A percentile compares a stretch with the other conserved stretches of the same genome.
Evolutionary conservation across 1,140 invertebrate species (phyloP).

Genomic region (Diabrotica undecimpunctata): DNA sequence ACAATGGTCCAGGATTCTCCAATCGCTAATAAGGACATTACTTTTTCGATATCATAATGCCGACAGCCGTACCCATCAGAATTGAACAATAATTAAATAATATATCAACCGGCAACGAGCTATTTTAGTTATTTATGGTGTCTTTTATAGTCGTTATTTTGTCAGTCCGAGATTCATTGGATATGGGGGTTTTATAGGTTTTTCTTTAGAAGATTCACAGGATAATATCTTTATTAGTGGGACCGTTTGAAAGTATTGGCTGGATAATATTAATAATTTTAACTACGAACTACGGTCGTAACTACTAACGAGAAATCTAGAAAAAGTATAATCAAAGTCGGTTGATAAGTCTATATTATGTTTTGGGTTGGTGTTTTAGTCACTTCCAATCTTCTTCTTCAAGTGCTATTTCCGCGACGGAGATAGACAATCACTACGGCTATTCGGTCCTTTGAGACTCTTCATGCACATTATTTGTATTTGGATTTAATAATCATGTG

Average conservation of each 20-base stretch:
- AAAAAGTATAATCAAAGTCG: too few relatives aligned
- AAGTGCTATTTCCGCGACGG: not conserved
- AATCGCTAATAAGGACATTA: slow-evolving; percentile 4
- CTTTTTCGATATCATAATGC: slow-evolving; percentile 16
- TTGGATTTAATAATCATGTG: too few relatives aligned
- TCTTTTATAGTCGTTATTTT: slow-evolving; percentile 12
- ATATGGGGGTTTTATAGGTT: too few relatives aligned
- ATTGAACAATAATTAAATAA: slow-evolving; percentile 9
- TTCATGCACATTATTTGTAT: too few relatives aligned
- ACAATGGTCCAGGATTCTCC: not conserved
- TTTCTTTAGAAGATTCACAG: too few relatives aligned
- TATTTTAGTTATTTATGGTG: slow-evolving; percentile 13
- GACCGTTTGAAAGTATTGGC: too few relatives aligned
- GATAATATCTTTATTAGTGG: too few relatives aligned
- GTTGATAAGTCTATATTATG: too few relatives aligned
- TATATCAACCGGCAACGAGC: slow-evolving; percentile 6
- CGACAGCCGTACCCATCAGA: slow-evolving; percentile 6
- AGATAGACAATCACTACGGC: not conserved
- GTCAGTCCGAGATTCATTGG: not conserved
- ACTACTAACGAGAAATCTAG: too few relatives aligned
- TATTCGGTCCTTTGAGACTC: too few relatives aligned
- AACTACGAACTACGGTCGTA: too few relatives aligned
- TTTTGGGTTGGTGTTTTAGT: not conserved
- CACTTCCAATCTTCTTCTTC: not conserved
- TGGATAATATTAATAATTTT: too few relatives aligned